phyloP scores from a whole-genome alignment of 2,888 invertebrate species.

The Copidosoma aretas region DNA sequence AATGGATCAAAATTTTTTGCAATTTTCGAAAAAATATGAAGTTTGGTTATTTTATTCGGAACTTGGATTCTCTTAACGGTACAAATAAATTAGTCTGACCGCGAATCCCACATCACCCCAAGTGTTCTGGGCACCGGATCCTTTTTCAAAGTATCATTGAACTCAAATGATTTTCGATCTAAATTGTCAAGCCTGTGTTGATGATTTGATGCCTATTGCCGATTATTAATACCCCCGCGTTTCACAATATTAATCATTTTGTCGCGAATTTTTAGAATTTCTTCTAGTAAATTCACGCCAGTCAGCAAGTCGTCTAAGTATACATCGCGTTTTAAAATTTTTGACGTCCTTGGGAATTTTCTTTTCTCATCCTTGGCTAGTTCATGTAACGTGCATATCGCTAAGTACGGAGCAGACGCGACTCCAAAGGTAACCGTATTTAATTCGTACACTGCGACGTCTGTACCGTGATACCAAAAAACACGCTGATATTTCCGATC shows the following conservation, averaged over 20 bases:
- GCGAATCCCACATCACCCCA: no score
- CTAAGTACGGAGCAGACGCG: not conserved
- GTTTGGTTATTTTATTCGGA: no score
- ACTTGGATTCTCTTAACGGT: no score
- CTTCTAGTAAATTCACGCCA: not conserved
- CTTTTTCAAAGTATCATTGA: no score
- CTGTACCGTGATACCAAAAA: not conserved
- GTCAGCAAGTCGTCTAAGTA: slow-evolving; percentile 3
- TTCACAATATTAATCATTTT: not conserved
- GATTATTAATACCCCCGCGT: not conserved
- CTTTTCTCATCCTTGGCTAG: slow-evolving; percentile 10
- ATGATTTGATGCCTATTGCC: not conserved
- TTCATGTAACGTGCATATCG: slow-evolving; percentile 13
- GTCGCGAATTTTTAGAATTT: not conserved
- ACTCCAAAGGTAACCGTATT: slow-evolving; percentile 3
- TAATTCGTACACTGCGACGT: not conserved
- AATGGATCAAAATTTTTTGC: not conserved
- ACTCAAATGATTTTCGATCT: no score
- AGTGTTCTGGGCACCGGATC: no score
- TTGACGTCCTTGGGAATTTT: not conserved
- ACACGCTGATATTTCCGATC: slow-evolving; percentile 13
- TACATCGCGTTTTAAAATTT: slow-evolving; percentile 3
- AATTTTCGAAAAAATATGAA: no score
- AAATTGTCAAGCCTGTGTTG: no score
- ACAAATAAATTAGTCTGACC: no score